Base-by-base conservation (phyloP, 2,888 invertebrate species). In the Dynastes grantii region DNA sequence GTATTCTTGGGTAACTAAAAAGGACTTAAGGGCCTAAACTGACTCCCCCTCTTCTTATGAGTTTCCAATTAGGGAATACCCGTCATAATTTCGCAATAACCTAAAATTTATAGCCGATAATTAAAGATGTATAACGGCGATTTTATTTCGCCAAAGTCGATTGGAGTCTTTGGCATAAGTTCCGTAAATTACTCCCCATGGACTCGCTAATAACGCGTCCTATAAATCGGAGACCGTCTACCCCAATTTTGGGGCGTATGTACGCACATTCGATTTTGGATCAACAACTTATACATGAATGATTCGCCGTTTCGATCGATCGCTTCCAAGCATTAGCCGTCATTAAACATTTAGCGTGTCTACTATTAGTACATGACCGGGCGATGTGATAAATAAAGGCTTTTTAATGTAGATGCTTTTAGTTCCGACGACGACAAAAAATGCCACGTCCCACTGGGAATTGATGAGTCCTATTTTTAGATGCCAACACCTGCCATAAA, bases 351-450 rank as follows among this genome's bases (percentile, higher is more conserved):
- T 70, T 70, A 70, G 16, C 32, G 53, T 58, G 9, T 58, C 22
- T 58, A 58, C 55, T 53, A 70, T 16, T 70, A 70, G 64, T 64
- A 40, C 53, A 32, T 53, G 51, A 16, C 70, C 29, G 27, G 29
- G 70, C 32, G 70, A 53, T 16, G 16, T 70, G 70, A 53, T 70
- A 53, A 70, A 70, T 70, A 53, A 16, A 53, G 51, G 49, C 68
- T 68, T 68, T 68, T 68, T 68, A 51, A 68, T 51, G 68, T 29
- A 68, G 22, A 22, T 51, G 68, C 51, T 68, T 51, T 68, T 68
- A 64, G 64, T 64, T 37, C n/a, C 37, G 37, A 32, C 37, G 32
- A 64, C 11, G 22, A 40, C 5, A 64, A 64, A 64, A 64, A 64
- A n/a, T 32, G 64, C 64, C 37, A 40, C 64, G 32, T 16, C 9